phyloP scores from a whole-genome alignment of 2,797 vertebrate species.

The Cottoperca gobio region DNA sequence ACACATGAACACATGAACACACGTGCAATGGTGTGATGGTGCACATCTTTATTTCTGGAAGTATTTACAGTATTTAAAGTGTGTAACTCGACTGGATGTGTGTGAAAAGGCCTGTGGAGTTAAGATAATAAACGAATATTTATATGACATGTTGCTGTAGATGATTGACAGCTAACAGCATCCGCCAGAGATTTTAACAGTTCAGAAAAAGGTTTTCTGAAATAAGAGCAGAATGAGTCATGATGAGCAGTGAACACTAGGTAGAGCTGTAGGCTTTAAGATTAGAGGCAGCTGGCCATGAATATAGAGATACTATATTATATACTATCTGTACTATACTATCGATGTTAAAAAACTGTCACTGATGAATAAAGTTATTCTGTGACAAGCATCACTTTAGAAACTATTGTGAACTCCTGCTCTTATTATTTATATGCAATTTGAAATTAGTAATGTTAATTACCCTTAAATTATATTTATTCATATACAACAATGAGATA shows the following conservation, averaged over 20 bases:
- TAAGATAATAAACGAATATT: not conserved
- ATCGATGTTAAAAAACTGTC: not conserved
- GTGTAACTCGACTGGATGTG: not conserved
- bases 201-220: too few species aligned
- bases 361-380: not conserved
- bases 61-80: too few species aligned
- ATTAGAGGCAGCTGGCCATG: not conserved
- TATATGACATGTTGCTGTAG: not conserved
- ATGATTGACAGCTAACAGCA: not conserved
- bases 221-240: too few species aligned
- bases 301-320: not conserved
- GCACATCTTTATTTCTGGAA: too few species aligned
- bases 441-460: too few species aligned
- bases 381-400: not conserved
- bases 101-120: not conserved
- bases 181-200: too few species aligned
- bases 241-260: conserved; percentile 5
- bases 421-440: too few species aligned
- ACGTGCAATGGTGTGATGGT: too few species aligned
- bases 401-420: not conserved
- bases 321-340: not conserved
- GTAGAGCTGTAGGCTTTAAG: conserved; percentile 15
- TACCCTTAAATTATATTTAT: not conserved
- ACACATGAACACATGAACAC: too few species aligned
- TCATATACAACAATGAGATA: not conserved